Evolutionary conservation across 64 coral and sea anemone species (phyloP).

Genomic region (Cladopsammia gracilis): DNA sequence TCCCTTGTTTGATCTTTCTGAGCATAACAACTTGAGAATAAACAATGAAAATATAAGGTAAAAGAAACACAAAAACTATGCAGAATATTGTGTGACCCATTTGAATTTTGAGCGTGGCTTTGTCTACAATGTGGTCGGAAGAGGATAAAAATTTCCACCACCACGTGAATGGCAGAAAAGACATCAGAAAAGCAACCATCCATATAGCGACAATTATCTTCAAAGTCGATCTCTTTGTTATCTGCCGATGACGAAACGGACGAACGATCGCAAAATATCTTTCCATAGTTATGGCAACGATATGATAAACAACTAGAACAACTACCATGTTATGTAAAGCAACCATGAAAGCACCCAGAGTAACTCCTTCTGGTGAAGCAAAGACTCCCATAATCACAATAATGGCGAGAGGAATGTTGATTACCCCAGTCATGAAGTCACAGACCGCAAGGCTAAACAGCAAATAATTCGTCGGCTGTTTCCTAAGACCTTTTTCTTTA

Average conservation of each 20-base stretch:
- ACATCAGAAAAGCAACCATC: background rate
- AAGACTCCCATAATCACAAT: background rate
- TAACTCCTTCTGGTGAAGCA: background rate
- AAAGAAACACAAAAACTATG: constrained; percentile 45
- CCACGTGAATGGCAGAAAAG: constrained; percentile 15
- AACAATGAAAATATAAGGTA: constrained; percentile 52
- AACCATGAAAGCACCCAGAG: background rate
- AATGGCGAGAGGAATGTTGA: constrained; percentile 60
- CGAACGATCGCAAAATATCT: constrained; percentile 50
- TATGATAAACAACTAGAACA: constrained; percentile 41
- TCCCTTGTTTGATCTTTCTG: constrained; percentile 5
- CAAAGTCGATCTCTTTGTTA: constrained; percentile 33
- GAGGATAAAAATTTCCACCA: background rate
- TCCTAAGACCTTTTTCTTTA: constrained; percentile 34
- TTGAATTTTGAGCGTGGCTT: background rate
- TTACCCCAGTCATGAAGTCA: constrained; percentile 66
- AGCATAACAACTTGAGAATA: constrained; percentile 53
- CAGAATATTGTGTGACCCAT: constrained; percentile 39
- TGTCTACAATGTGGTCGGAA: background rate
- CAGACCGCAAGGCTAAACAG: constrained; percentile 71
- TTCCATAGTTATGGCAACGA: constrained; percentile 30
- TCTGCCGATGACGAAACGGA: constrained; percentile 35
- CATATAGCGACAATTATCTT: constrained; percentile 20
- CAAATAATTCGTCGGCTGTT: constrained; percentile 66
- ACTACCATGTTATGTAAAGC: constrained; percentile 17